phyloP scores from a whole-genome alignment of 2,113 vertebrate genomes.

The Pogonocichla stellata region DNA sequence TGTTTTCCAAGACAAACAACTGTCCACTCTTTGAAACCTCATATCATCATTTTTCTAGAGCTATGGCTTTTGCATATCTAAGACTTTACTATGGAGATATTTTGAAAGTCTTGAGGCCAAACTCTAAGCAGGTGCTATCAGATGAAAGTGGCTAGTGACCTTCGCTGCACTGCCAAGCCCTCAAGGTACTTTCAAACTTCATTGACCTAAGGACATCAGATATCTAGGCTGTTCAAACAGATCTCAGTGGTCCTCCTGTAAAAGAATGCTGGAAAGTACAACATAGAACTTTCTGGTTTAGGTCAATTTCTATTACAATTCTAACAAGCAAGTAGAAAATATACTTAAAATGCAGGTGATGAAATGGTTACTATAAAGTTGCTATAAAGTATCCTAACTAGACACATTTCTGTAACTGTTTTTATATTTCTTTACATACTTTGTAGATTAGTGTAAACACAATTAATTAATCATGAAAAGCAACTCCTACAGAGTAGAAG shows the following conservation, averaged over 20 bases:
- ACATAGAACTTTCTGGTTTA: background rate
- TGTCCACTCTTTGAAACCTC: background rate
- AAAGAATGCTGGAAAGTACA: background rate
- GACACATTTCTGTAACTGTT: constrained; percentile 1
- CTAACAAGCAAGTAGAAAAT: background rate
- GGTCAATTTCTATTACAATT: background rate
- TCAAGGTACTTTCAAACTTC: background rate
- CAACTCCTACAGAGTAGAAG: constrained; percentile 40
- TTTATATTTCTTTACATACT: constrained; percentile 43
- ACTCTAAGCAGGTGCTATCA: background rate
- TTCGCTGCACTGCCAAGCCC: background rate
- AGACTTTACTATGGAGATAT: background rate
- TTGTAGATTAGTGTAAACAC: constrained; percentile 60
- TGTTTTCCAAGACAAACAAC: background rate
- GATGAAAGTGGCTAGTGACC: background rate
- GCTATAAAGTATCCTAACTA: background rate
- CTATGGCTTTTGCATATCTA: background rate
- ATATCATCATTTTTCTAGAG: background rate
- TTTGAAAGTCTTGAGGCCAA: background rate
- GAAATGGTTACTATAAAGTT: constrained; percentile 37
- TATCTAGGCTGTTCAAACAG: background rate
- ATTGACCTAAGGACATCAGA: background rate
- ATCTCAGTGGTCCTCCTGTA: background rate
- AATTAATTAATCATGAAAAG: constrained; percentile 69
- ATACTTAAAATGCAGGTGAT: background rate